phyloP scores from a whole-genome alignment of 2,888 invertebrate genomes.

The Ferrisia virgata region DNA sequence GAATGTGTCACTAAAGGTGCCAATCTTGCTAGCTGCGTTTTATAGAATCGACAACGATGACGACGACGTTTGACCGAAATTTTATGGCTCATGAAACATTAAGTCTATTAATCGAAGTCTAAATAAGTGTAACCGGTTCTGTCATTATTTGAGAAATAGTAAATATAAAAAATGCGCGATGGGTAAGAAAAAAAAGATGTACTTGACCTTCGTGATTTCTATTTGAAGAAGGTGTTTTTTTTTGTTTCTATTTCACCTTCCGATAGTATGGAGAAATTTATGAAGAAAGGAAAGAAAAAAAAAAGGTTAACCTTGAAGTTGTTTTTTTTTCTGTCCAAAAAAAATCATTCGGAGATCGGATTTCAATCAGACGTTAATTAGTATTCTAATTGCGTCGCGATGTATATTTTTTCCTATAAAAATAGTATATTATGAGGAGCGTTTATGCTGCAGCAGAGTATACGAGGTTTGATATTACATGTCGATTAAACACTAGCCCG shows the following conservation, averaged over 20 bases:
- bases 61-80: not conserved
- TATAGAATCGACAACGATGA: too few species aligned
- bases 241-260: not conserved
- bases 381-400: not conserved
- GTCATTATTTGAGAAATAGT: not conserved
- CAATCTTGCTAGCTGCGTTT: not conserved
- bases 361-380: not conserved
- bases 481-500: not conserved
- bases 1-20: not conserved
- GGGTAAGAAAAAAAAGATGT: not conserved
- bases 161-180: not conserved
- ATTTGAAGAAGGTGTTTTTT: not conserved
- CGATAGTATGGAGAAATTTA: not conserved
- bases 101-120: not conserved
- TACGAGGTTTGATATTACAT: not conserved
- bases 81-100: conserved; percentile 5
- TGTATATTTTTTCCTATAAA: not conserved
- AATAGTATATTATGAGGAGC: too few species aligned
- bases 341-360: not conserved
- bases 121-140: not conserved
- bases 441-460: not conserved
- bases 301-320: not conserved
- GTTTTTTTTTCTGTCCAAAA: not conserved
- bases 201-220: conserved; percentile 3
- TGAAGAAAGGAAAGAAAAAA: too few species aligned